Evolutionary conservation across 2,797 vertebrate species (phyloP), one percentile per base, ranked within the genome.

Genomic region (Bufotes viridis): DNA sequence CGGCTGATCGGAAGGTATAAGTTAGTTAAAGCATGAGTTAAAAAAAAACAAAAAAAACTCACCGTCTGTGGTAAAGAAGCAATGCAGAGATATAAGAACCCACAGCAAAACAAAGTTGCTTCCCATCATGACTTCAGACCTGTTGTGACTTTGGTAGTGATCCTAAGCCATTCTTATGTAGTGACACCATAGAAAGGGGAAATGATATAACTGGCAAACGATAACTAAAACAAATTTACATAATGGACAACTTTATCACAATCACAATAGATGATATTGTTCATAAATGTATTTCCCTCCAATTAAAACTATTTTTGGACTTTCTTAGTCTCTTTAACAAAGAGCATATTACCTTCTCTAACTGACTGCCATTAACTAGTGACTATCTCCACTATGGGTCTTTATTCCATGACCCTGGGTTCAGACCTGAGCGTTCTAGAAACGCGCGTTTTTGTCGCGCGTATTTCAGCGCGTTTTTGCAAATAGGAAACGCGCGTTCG

Each of bases 61-160:
- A 81, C 79, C 79, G 22, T 7, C 49, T 11, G 34, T 61, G 20
- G 60, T 14, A 22, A n/a, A 49, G 20, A 49, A 61, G 78, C 58
- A 34, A 63, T 81, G 29, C 18, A 63, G 29, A 20, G 24, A 61
- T 3, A 81, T 14, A 14, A 81, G 12, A 6, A 49, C 6, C 57
- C 79, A 81, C 79, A 81, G 26, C 26, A 81, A 60, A 60, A 81
- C 26, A 63, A 22, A 13, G 29, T 29, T 63, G 79, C 29, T 63
- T 49, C 79, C 63, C 79, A 81, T 63, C 79, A n/a, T 81, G 58
- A 34, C 49, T 81, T 13, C 29, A n/a, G 29, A 4, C 1, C 14
- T 34, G 14, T 7, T 34, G 69, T 70, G 69, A 34, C 69, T 70
- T 65, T 65, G 14, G 13, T 29, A 34, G 29, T 34, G 13, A 18